Conservation (phyloP, 2,888 invertebrate species). For the Scaptomyza parva region DNA sequence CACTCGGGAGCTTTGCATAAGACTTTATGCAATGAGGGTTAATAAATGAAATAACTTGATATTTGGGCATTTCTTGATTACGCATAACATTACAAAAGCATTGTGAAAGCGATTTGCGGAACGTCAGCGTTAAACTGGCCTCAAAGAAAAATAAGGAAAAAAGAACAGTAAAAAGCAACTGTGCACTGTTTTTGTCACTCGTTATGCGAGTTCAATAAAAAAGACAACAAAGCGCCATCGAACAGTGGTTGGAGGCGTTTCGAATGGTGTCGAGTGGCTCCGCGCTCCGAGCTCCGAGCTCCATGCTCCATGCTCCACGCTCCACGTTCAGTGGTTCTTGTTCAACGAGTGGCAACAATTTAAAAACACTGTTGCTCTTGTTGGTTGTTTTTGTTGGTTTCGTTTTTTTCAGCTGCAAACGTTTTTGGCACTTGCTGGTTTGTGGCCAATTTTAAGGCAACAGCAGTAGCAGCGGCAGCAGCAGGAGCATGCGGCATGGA, state of each 20-base stretch:
- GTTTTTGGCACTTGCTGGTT: slow-evolving; percentile 75
- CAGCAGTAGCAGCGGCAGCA: slow-evolving; percentile 44
- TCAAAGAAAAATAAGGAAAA: background rate
- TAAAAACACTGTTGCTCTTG: slow-evolving; percentile 34
- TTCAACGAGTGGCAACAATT: slow-evolving; percentile 74
- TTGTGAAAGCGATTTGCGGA: slow-evolving; percentile 15
- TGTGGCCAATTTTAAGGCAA: slow-evolving; percentile 74
- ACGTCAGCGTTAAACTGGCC: background rate
- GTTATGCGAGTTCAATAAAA: slow-evolving; percentile 59
- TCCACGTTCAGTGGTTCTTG: slow-evolving; percentile 46
- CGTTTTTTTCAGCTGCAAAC: slow-evolving; percentile 47
- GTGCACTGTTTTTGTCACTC: slow-evolving; percentile 56
- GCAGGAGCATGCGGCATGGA: slow-evolving; percentile 35
- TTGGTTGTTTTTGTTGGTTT: slow-evolving; percentile 20
- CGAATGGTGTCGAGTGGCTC: slow-evolving; percentile 52
- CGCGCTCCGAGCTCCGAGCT: too few relatives aligned
- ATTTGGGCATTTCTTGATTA: too few relatives aligned
- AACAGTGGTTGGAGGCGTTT: slow-evolving; percentile 14
- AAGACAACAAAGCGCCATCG: slow-evolving; percentile 35
- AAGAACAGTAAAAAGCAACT: slow-evolving; percentile 8
- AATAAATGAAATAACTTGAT: too few relatives aligned
- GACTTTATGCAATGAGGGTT: too few relatives aligned
- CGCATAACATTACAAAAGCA: too few relatives aligned
- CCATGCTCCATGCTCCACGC: too few relatives aligned
- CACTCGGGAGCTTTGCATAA: too few relatives aligned